Evolutionary conservation across 2,797 vertebrate species (phyloP).

Genomic region (Podarcis siculus): DNA sequence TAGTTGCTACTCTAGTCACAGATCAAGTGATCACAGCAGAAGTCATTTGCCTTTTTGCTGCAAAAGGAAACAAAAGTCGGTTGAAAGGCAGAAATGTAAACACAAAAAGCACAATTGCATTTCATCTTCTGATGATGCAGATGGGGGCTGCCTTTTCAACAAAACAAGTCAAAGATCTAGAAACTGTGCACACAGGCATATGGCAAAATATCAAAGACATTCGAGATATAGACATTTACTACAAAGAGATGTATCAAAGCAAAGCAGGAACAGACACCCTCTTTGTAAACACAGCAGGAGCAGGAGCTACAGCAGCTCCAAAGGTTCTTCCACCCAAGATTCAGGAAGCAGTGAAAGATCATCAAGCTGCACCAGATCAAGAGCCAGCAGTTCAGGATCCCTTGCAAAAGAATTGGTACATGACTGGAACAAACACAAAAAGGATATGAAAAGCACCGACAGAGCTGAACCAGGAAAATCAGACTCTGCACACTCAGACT

Average conservation of each 20-base stretch:
- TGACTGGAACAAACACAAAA: slow-evolving; percentile 55
- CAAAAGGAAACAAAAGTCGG: slow-evolving; percentile 69
- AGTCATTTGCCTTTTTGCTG: slow-evolving; percentile 70
- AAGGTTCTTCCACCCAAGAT: slow-evolving; percentile 51
- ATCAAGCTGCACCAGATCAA: slow-evolving; percentile 52
- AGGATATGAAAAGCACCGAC: slow-evolving; percentile 28
- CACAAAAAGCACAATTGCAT: slow-evolving; percentile 79
- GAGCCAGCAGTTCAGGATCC: slow-evolving; percentile 46
- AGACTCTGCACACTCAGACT: slow-evolving; percentile 34
- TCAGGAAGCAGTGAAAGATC: slow-evolving; percentile 60
- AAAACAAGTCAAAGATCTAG: slow-evolving; percentile 58
- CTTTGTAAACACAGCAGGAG: slow-evolving; percentile 43
- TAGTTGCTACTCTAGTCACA: slow-evolving; percentile 47
- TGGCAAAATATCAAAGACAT: slow-evolving; percentile 60
- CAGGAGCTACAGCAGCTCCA: slow-evolving; percentile 52
- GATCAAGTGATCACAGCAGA: slow-evolving; percentile 63
- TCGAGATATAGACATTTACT: slow-evolving; percentile 62
- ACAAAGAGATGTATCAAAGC: slow-evolving; percentile 63
- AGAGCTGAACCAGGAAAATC: slow-evolving; percentile 42
- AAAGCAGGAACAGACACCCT: slow-evolving; percentile 54
- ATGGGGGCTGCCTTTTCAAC: slow-evolving; percentile 1
- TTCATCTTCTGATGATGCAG: slow-evolving; percentile 57
- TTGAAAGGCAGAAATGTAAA: slow-evolving; percentile 77
- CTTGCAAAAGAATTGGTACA: slow-evolving; percentile 64
- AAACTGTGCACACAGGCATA: slow-evolving; percentile 56